Evolutionary conservation across 53 echinoderm and acorn worm genomes (phyloP), one percentile per base, ranked within the genome.

Genomic region (Glandiceps talaboti): DNA sequence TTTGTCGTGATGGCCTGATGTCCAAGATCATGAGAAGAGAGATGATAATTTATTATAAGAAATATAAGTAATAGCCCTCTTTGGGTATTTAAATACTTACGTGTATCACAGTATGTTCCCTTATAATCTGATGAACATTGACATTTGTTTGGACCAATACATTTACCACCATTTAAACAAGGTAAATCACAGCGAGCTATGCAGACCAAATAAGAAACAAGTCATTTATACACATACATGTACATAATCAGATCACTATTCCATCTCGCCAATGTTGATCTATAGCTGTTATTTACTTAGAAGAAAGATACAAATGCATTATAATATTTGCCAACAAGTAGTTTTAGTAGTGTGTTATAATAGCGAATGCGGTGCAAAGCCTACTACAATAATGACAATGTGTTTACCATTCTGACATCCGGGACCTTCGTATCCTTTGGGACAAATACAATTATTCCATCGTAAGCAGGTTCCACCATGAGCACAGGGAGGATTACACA

Each of bases 391-490:
- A n/a, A n/a, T n/a, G n/a, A n/a, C n/a, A n/a, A n/a, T n/a, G n/a
- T n/a, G 20, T 85, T 80, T 83, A 97, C 99, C 89, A 33, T 30
- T 79, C 31, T 93, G 91, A 84, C 99, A 97, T n/a, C 85, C 77
- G n/a, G 32, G 33, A 31, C 99, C 99, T 14, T 79, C 80, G 81
- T 93, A 97, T 20, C 87, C 91, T 25, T 85, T 79, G 25, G 78
- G 74, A 76, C 99, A 97, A 25, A 81, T 81, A 77, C 99, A 97
- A 26, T 77, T 76, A 82, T 97, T 93, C 77, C 30, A 87, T 31
- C 99, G 86, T 76, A 83, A 76, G 73, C 99, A 97, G 26, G 89
- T 89, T 0, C 99, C 99, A 1, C 93, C 93, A 31, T 97, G 89
- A 20, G 90, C 89, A 81, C 99, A 97, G 0, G 89, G 89, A 73